phyloP scores from a whole-genome alignment of 2,797 vertebrate genomes.

The Hippoglossus hippoglossus region DNA sequence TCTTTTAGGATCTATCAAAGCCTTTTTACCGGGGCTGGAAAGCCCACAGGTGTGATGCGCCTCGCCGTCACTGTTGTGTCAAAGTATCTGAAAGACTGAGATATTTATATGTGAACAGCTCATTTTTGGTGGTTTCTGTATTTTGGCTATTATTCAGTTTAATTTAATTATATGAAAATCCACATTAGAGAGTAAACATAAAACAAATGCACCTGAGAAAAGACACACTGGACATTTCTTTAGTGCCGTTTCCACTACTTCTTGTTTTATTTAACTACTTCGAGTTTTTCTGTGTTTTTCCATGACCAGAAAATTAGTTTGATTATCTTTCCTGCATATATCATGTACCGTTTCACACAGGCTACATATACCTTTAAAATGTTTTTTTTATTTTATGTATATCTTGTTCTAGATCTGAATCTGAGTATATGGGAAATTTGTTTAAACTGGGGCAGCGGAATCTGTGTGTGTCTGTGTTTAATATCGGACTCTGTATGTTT shows the following conservation, averaged over 20 bases:
- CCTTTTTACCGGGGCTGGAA: too few relatives aligned
- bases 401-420: constrained; percentile 12
- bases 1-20: constrained; percentile 84
- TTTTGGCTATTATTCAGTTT: constrained; percentile 25
- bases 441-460: constrained; percentile 40
- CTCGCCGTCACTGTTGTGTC: constrained; percentile 47
- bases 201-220: too few relatives aligned
- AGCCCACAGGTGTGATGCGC: constrained; percentile 70
- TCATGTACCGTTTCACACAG: background rate
- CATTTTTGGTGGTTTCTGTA: background rate
- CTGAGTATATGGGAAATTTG: constrained; percentile 83
- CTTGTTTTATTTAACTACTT: background rate
- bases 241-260: too few relatives aligned
- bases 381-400: background rate
- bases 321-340: background rate
- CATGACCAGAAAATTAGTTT: background rate
- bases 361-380: background rate
- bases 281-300: background rate
- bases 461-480: constrained; percentile 53
- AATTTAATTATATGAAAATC: background rate
- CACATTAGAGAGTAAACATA: too few relatives aligned
- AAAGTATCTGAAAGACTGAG: constrained; percentile 50
- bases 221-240: too few relatives aligned
- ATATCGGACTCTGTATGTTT: constrained; percentile 54
- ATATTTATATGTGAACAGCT: constrained; percentile 37